Base-by-base conservation (phyloP, 2,113 vertebrate species). In the Willisornis vidua region DNA sequence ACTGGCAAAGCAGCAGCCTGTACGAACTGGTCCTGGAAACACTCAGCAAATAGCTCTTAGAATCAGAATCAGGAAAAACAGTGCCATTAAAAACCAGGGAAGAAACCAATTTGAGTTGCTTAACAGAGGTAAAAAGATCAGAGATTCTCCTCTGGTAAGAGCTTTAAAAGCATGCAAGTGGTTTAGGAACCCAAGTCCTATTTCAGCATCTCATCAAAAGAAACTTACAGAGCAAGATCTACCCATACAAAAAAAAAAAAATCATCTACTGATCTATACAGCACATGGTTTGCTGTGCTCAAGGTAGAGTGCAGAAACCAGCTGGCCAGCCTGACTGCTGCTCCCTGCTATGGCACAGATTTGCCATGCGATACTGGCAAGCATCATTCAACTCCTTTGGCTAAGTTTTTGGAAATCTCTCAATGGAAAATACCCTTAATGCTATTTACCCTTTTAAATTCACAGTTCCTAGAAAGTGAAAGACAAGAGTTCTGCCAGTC, bases 391-490 rank as follows among this genome's bases (percentile, higher is more conserved):
- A 23, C 65, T 74, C 55, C 24, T 85, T 80, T 41, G 72, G 51
- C 65, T 94, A 84, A 85, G 59, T 25, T 49, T 58, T 67, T 46
- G 61, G 72, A 93, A 93, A 90, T 26, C 59, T 73, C 46, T n/a
- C 43, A 71, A 61, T 63, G 39, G 75, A 94, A 85, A 63, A 83
- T 2, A 1, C 14, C 1, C 1, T 15, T 73, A 61, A 24, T 77
- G 14, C 65, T 81, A 67, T 78, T 84, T 89, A 93, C 28, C 41
- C 48, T 52, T 84, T 66, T 68, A 92, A 74, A 90, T 68, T 90
- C 88, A 90, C 35, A 58, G 66, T 51, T 86, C 66, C 37, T 54
- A 75, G 62, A 77, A 87, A 96, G 67, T 22, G 63, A 93, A 95
- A 90, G 63, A 80, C 57, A 85, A 67, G 45, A 81, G 41, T 57